Evolutionary conservation across 2,113 vertebrate genomes (phyloP), one percentile per base, ranked within the genome.

Genomic region (Trichomycterus rosablanca): DNA sequence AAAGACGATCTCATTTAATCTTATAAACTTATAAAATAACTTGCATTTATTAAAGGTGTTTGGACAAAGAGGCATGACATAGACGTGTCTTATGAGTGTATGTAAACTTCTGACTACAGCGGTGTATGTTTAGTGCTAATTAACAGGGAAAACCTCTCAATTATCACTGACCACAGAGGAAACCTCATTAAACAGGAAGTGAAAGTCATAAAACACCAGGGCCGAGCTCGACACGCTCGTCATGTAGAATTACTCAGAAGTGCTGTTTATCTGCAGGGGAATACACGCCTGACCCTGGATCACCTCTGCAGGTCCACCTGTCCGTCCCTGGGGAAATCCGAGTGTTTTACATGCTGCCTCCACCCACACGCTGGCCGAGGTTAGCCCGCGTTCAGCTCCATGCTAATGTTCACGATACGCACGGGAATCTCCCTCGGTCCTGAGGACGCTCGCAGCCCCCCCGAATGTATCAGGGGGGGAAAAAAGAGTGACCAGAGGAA

Each of bases 371-470:
- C n/a, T n/a, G n/a, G n/a, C n/a, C n/a, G n/a, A n/a, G n/a, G n/a
- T n/a, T n/a, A n/a, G n/a, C n/a, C n/a, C n/a, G n/a, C n/a, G n/a
- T n/a, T n/a, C n/a, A n/a, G n/a, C n/a, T n/a, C n/a, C n/a, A n/a
- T n/a, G n/a, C n/a, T n/a, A n/a, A n/a, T n/a, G n/a, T n/a, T n/a
- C n/a, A n/a, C n/a, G n/a, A n/a, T n/a, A n/a, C n/a, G n/a, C n/a
- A n/a, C n/a, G n/a, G 83, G 82, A 68, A 79, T 79, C 56, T 66
- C 81, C 54, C 63, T 34, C n/a, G n/a, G n/a, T n/a, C n/a, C n/a
- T n/a, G n/a, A n/a, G n/a, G n/a, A n/a, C n/a, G n/a, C n/a, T n/a
- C n/a, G n/a, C n/a, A n/a, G n/a, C n/a, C n/a, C n/a, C n/a, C n/a
- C n/a, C n/a, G n/a, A n/a, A n/a, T n/a, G n/a, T n/a, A 24, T 66